Conservation (phyloP, 2,888 invertebrate genomes). For the Corythucha ciliata region DNA sequence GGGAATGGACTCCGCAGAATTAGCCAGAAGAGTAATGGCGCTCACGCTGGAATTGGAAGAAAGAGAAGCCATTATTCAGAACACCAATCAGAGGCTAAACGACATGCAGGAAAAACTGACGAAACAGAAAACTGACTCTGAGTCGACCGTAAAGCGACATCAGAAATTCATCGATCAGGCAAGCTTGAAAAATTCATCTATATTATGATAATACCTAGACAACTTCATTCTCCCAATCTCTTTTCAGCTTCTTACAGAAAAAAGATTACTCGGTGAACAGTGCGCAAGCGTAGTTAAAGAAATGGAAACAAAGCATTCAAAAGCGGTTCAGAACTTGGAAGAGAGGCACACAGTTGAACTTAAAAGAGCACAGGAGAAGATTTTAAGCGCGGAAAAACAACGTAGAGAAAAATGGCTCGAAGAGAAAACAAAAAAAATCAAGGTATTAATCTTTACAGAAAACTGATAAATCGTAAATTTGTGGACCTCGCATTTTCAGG, state of each 20-base stretch:
- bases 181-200: constrained; percentile 17
- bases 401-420: constrained; percentile 70
- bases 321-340: constrained; percentile 57
- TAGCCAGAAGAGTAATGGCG: constrained; percentile 53
- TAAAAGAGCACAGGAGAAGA: constrained; percentile 63
- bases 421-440: constrained; percentile 74
- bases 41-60: constrained; percentile 50
- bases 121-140: constrained; percentile 60
- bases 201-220: too few relatives aligned
- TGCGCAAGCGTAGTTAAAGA: constrained; percentile 59
- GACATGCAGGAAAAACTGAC: constrained; percentile 45
- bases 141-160: constrained; percentile 62
- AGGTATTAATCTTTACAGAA: constrained; percentile 45
- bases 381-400: constrained; percentile 65
- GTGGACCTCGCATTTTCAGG: constrained; percentile 43
- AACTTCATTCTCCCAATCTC: constrained; percentile 5
- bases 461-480: not conserved
- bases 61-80: constrained; percentile 36
- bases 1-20: constrained; percentile 49
- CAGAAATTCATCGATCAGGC: constrained; percentile 75
- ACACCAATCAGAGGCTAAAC: constrained; percentile 30
- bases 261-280: constrained; percentile 64
- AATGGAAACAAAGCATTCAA: constrained; percentile 55
- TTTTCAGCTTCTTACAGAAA: constrained; percentile 62
- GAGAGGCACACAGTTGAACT: constrained; percentile 68